Evolutionary conservation across 2,113 vertebrate genomes (phyloP).

Genomic region (Burhinus bistriatus): DNA sequence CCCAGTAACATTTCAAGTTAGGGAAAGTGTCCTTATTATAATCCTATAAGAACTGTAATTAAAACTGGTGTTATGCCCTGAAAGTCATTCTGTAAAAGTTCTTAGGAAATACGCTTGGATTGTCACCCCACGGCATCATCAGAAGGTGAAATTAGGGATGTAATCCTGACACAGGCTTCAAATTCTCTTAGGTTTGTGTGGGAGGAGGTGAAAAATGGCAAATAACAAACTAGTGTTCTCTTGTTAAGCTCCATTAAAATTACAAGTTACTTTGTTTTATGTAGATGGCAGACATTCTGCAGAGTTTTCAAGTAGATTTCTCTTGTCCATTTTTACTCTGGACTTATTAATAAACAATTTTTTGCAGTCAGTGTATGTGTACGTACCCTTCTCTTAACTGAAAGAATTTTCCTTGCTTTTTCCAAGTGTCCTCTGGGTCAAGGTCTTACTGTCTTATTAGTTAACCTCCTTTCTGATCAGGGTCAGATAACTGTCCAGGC

Average conservation of each 20-base stretch:
- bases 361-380: not conserved
- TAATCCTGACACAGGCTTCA: not conserved
- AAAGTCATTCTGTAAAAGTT: not conserved
- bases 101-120: not conserved
- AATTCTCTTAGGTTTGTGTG: not conserved
- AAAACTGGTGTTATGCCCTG: not conserved
- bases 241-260: not conserved
- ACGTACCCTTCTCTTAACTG: not conserved
- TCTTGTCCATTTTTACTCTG: not conserved
- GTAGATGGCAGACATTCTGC: not conserved
- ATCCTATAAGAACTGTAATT: not conserved
- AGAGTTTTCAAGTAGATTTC: not conserved
- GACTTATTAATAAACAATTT: not conserved
- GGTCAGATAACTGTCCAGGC: not conserved
- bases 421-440: not conserved
- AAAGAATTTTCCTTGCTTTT: not conserved
- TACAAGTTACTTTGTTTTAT: not conserved
- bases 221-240: not conserved
- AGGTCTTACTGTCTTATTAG: not conserved
- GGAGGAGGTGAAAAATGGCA: not conserved
- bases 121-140: not conserved
- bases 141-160: not conserved
- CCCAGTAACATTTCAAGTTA: not conserved
- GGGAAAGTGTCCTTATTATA: not conserved
- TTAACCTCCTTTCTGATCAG: not conserved